Evolutionary conservation across 2,797 vertebrate species (phyloP), one percentile per base, ranked within the genome.

Genomic region (Alcedo atthis): DNA sequence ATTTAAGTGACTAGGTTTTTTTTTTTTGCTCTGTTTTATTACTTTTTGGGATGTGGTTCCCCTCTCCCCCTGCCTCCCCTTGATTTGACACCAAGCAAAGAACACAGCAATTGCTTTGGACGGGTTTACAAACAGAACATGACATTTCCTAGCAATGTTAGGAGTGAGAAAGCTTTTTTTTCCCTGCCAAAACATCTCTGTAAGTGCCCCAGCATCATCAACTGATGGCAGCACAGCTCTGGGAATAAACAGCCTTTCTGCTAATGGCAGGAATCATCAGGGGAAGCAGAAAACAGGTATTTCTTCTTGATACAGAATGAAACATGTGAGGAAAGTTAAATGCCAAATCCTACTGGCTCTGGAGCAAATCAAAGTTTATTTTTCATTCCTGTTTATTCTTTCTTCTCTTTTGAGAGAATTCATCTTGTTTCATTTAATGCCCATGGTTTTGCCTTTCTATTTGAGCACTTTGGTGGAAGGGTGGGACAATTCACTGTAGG

Each of bases 181-280:
- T 86, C 70, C 80, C 67, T 93, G 89, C 70, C 92, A 86, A 57
- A 92, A 63, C 37, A 24, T 91, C 74, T 95, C 85, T 88, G 89
- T 57, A 81, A 90, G 89, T 86, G 95, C 78, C 85, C 89, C 87
- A 86, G 91, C 95, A 86, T 77, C 95, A 96, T 94, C 89, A 94
- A 96, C 91, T 95, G 93, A 95, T 96, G 95, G 91, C 95, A 94
- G 95, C 92, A 96, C 96, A 93, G 94, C 95, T 93, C 95, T 93
- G 94, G 92, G 94, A 94, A 95, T 95, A 94, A 89, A 81, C 77
- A 83, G 68, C 17, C 70, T 83, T 85, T 6, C 46, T 68, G 73
- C 81, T 93, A 77, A 90, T 89, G 81, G 89, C 75, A 93, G 80
- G 64, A 88, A 89, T 86, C 69, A 8, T 63, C 74, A 59, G 80